Conservation (phyloP, 2,888 invertebrate species). For the Leptinotarsa peninsularis region DNA sequence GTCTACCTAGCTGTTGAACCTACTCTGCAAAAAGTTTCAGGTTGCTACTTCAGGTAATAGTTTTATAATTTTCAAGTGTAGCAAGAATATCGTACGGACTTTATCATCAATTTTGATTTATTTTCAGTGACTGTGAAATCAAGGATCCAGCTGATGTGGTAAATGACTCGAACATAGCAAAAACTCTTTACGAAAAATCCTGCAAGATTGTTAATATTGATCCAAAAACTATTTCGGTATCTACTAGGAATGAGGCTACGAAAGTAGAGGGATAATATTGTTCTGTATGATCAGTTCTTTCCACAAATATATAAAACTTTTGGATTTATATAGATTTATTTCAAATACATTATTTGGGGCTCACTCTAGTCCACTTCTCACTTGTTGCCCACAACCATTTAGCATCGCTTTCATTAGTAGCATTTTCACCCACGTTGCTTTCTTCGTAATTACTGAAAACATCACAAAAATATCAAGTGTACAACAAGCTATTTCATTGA, state of each 20-base stretch:
- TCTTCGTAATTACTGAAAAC: constrained; percentile 73
- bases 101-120: background rate
- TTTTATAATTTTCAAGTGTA: constrained; percentile 8
- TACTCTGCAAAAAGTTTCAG: constrained; percentile 71
- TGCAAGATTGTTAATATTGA: constrained; percentile 56
- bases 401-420: constrained; percentile 69
- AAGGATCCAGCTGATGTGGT: constrained; percentile 61
- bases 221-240: constrained; percentile 22
- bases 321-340: constrained; percentile 7
- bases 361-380: constrained; percentile 79
- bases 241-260: background rate
- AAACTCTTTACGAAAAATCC: constrained; percentile 62
- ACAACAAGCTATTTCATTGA: background rate
- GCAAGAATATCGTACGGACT: no score
- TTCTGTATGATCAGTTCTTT: background rate
- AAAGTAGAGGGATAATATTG: background rate
- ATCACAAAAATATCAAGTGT: constrained; percentile 26
- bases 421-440: constrained; percentile 67
- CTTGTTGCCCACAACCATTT: constrained; percentile 84
- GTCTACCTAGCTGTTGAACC: constrained; percentile 76
- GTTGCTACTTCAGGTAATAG: constrained; percentile 76
- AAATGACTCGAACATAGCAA: constrained; percentile 57
- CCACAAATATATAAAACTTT: constrained; percentile 8
- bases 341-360: constrained; percentile 12
- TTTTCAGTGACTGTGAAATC: constrained; percentile 64